Base-by-base conservation (phyloP, 2,113 vertebrate species). In the Vidua macroura region DNA sequence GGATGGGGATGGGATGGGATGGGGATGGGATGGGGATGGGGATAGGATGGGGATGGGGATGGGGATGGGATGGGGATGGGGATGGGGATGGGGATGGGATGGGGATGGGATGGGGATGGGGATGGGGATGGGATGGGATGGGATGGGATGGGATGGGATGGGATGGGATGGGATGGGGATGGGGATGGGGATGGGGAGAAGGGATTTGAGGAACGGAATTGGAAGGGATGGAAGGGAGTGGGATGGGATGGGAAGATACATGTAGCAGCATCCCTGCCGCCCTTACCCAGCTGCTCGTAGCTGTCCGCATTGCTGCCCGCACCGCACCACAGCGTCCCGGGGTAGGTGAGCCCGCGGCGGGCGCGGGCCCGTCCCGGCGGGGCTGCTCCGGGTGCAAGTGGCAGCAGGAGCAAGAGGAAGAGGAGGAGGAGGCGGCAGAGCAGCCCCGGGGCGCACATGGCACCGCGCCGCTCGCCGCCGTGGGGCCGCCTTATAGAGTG, bases 281-380 rank as follows among this genome's bases (percentile, higher is more conserved):
- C 46, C 97, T 96, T 96, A 98, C 98, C 98, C 49, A 98, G 91
- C 58, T 99, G 97, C 35, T 98, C 93, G 30, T 97, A 98, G 93
- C 90, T 74, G 24, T 98, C 98, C 7, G 98, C 98, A 93, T 98
- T 98, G 97, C 98, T 98, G 7, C 99, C 99, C 4, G 98, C 98
- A 13, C 98, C 98, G 22, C 98, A 99, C 98, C 98, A 98, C 69
- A 98, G 97, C 3, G 98, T 98, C 41, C 98, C 98, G 7, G 98
- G 98, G 81, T 98, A 98, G 33, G 98, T 98, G 60, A 99, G 98
- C 66, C 98, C 98, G 16, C 98, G 98, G 93, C 98, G 98, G 78
- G 96, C 79, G 8, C 98, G 96, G 79, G 37, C 33, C 35, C 49
- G 86, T 35, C 60, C 82, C 16, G 33, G 27, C 56, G 58, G 76